These are phyloP conservation scores for Spialia ferax DNA, from an alignment of 2,888 invertebrate genomes.

Conservation along the genomic window DNA sequence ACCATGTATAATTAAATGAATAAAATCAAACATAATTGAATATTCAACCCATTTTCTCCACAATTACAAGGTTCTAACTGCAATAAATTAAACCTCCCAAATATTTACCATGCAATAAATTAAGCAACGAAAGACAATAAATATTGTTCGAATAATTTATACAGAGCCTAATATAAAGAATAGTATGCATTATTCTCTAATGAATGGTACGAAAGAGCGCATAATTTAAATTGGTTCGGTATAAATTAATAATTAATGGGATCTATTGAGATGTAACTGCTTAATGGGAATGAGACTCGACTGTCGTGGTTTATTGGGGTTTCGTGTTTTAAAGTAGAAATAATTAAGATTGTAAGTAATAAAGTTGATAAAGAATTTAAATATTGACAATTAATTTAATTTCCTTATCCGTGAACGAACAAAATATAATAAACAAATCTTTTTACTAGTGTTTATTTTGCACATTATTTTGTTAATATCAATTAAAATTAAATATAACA, in stretches of 20 bases:
- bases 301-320: conserved; percentile 18
- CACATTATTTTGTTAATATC: too few species aligned
- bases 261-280: conserved; percentile 42
- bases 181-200: conserved; percentile 23
- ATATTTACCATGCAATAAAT: conserved; percentile 31
- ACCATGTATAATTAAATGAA: too few species aligned
- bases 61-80: conserved; percentile 5
- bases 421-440: too few species aligned
- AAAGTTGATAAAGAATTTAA: not conserved
- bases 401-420: too few species aligned
- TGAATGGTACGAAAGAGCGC: conserved; percentile 27
- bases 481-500: too few species aligned
- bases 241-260: conserved; percentile 43
- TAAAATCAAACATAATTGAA: not conserved
- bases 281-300: conserved; percentile 24
- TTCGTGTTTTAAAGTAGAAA: conserved; percentile 19
- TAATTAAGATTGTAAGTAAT: conserved; percentile 6
- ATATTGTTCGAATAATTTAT: conserved; percentile 16
- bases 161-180: conserved; percentile 11
- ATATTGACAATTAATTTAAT: conserved; percentile 1
- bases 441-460: too few species aligned
- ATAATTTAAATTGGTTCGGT: conserved; percentile 37
- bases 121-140: conserved; percentile 16
- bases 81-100: conserved; percentile 11
- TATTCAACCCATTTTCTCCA: not conserved